Evolutionary conservation across 2,113 vertebrate species (phyloP), one percentile per base, ranked within the genome.

Genomic region (Forbesichthys papilliferus): DNA sequence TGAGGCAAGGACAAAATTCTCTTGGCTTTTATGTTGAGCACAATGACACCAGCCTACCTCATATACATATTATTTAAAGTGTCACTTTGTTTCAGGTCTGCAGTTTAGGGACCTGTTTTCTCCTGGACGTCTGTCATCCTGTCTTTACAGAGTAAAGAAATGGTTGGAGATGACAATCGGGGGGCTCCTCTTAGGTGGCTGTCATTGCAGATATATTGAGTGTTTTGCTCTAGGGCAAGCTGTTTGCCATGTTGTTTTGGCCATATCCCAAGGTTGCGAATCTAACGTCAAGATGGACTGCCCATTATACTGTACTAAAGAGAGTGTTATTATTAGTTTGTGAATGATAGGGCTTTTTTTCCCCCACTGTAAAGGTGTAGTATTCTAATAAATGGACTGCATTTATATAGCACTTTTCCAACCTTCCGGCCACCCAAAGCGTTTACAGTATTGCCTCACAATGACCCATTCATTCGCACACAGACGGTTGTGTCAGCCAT

Each of bases 11-110:
- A 16, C 4, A 18, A 49, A 3, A 16, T 64, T 2, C 16, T 63
- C 16, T 12, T 48, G 5, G 59, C 36, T n/a, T 12, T 16, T 10
- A 18, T 11, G 4, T 20, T 49, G 3, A 49, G 14, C 36, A 16
- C 5, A 10, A n/a, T 42, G 60, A 18, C 7, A 54, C 52, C 52
- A 56, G 54, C 2, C 60, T 47, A 49, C 0, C 46, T 49, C 46
- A 9, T 42, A 61, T n/a, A 48, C 60, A 48, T 14, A 10, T 18
- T 13, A 48, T 18, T 48, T 3, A 10, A 61, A 61, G 11, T 61
- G 60, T 47, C 60, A 61, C 60, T 48, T 61, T 46, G 34, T 46
- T 61, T 42, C 36, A 16, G 1, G 60, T 60, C 58, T 60, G 11
- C 34, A n/a, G 27, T 20, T 51, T 33, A 60, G 14, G 12, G 13